These are phyloP conservation scores for Aselliscus stoliczkanus DNA, from an alignment of 2,797 vertebrate species.

Conservation along the genomic window DNA sequence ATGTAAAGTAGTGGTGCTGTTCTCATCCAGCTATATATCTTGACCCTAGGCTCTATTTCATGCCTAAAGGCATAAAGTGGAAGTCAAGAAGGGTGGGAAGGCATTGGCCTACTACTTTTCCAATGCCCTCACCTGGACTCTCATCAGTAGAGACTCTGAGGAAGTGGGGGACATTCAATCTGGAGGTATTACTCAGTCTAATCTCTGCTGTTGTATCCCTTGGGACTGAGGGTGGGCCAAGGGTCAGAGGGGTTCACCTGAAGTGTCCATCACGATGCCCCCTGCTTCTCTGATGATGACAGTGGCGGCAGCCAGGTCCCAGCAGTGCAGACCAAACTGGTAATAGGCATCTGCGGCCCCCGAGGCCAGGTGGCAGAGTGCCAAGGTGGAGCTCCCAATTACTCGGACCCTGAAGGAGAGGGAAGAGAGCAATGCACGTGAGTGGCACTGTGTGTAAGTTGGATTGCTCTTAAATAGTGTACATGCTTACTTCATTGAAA, in stretches of 20 bases:
- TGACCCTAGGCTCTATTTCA: not conserved
- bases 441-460: not conserved
- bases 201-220: not conserved
- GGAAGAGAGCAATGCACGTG: accelerated
- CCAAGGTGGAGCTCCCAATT: slow-evolving; percentile 89
- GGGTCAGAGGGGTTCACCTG: slow-evolving; percentile 78
- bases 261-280: slow-evolving; percentile 88
- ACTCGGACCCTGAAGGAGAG: slow-evolving; percentile 83
- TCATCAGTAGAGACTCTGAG: not conserved
- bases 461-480: not conserved
- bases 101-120: not conserved
- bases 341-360: slow-evolving; percentile 89
- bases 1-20: too few relatives aligned
- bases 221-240: not conserved
- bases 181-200: not conserved
- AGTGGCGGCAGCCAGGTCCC: slow-evolving; percentile 89
- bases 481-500: not conserved
- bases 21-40: not conserved
- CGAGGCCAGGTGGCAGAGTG: slow-evolving; percentile 84
- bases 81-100: not conserved
- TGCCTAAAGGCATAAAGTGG: not conserved
- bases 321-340: slow-evolving; percentile 91
- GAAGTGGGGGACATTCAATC: not conserved
- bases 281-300: slow-evolving; percentile 90
- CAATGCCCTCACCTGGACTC: not conserved